phyloP scores from a whole-genome alignment of 2,888 invertebrate genomes.

The Apotomis capreana region DNA sequence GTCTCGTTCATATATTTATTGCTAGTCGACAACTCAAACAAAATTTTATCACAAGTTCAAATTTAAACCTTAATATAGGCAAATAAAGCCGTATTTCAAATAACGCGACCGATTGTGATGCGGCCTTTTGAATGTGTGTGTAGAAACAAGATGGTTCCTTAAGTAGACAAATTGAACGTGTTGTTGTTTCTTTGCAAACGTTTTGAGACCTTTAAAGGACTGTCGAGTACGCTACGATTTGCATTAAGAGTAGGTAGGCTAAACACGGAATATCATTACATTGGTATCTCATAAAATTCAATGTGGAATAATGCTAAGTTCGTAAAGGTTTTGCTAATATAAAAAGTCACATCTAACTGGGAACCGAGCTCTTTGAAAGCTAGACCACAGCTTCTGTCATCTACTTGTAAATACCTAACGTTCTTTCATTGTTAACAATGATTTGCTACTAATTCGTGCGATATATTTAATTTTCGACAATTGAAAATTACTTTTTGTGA shows the following conservation, averaged over 20 bases:
- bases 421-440: too few species aligned
- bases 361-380: too few species aligned
- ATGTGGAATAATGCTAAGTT: too few species aligned
- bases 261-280: neutral
- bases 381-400: too few species aligned
- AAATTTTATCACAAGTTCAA: neutral
- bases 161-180: neutral
- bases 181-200: neutral
- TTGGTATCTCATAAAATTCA: neutral
- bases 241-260: neutral
- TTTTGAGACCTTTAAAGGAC: neutral
- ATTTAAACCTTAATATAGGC: neutral
- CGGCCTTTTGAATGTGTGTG: neutral
- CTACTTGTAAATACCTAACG: too few species aligned
- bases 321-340: too few species aligned
- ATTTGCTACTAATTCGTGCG: too few species aligned
- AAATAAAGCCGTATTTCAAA: neutral
- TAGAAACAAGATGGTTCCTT: neutral
- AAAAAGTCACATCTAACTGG: too few species aligned
- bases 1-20: neutral
- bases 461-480: too few species aligned
- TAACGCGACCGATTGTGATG: neutral
- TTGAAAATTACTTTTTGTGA: too few species aligned
- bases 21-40: neutral
- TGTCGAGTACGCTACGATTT: neutral